Conservation (phyloP, 2,888 invertebrate genomes). For the Leucophenga maculata region DNA sequence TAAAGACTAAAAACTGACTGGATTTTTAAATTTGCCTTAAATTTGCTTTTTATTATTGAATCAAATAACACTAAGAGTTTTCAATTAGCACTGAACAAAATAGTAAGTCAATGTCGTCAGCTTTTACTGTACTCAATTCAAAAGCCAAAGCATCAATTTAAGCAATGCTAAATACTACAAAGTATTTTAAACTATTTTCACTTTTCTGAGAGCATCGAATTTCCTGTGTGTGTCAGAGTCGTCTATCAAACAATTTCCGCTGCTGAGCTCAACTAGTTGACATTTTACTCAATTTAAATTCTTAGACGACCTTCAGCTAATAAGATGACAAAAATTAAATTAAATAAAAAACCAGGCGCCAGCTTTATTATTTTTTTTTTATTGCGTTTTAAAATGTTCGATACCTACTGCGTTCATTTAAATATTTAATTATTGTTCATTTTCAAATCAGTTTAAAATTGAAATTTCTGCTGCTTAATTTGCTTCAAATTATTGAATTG, state of each 20-base stretch:
- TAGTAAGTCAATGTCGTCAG: background rate
- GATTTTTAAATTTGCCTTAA: no score
- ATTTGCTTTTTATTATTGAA: no score
- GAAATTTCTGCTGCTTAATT: background rate
- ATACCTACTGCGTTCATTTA: background rate
- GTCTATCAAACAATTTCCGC: constrained; percentile 8
- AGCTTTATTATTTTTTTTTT: background rate
- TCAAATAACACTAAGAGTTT: no score
- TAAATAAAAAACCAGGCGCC: constrained; percentile 14
- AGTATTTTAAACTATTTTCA: background rate
- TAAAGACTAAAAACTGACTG: background rate
- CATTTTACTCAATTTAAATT: constrained; percentile 12
- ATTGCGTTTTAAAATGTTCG: background rate
- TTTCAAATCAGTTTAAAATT: background rate
- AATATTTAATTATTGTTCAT: constrained; percentile 15
- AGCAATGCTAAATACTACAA: background rate
- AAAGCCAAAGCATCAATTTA: background rate
- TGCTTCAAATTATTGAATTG: constrained; percentile 32
- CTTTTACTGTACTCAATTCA: background rate
- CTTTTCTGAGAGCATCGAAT: background rate
- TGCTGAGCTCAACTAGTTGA: background rate
- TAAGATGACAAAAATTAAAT: background rate
- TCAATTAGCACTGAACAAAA: no score
- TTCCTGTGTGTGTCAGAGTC: background rate
- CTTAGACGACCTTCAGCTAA: constrained; percentile 10